phyloP scores from a whole-genome alignment of 2,113 vertebrate species.

The Pycnonotus jocosus region DNA sequence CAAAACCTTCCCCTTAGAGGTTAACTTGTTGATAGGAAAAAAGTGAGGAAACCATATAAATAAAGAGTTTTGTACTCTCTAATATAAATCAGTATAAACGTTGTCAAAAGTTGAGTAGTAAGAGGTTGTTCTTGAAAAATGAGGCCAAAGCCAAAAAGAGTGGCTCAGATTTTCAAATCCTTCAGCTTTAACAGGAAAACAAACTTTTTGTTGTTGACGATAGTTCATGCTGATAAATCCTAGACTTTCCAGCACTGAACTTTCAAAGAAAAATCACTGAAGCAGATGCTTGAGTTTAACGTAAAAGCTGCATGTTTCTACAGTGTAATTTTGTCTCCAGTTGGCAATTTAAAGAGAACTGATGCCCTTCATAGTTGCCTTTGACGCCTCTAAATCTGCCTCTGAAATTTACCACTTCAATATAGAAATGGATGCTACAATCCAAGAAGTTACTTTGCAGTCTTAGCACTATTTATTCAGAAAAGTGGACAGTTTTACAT shows the following conservation, averaged over 20 bases:
- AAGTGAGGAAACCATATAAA: background rate
- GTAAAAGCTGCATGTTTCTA: background rate
- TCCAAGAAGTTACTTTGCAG: background rate
- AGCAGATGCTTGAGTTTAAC: background rate
- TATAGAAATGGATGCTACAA: background rate
- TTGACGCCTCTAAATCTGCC: accelerated
- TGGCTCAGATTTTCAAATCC: background rate
- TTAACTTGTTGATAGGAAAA: background rate
- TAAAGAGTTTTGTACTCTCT: background rate
- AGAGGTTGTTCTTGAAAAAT: background rate
- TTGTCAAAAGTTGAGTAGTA: background rate
- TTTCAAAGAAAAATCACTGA: background rate
- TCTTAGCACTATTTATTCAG: background rate
- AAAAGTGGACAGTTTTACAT: background rate
- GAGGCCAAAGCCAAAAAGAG: background rate
- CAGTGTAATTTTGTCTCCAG: background rate
- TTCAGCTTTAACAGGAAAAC: background rate
- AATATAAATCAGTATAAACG: background rate
- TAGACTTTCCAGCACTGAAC: background rate
- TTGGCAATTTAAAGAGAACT: background rate
- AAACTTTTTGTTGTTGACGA: background rate
- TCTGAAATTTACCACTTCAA: background rate
- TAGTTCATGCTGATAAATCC: background rate
- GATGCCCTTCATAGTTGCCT: background rate
- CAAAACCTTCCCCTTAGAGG: background rate